A percentile compares a stretch with the other conserved stretches of the same genome.
phyloP scores from a whole-genome alignment of 2,888 invertebrate genomes.

The Agonum fuliginosum region DNA sequence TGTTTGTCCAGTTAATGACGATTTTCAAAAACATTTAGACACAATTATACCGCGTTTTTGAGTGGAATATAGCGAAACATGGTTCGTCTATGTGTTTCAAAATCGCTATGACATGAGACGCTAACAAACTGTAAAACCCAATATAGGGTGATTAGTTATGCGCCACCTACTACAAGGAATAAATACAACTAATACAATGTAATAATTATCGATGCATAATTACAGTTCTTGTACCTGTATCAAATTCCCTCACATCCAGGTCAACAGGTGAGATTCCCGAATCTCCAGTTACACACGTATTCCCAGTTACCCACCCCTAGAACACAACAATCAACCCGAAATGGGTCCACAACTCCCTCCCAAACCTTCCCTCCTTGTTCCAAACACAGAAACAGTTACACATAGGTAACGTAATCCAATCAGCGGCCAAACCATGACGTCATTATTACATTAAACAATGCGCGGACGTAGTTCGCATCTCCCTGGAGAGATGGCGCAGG shows the following conservation, averaged over 20 bases:
- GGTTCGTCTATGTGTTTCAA: too few species aligned
- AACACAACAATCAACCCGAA: slow-evolving; percentile 1
- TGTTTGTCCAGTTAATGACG: too few species aligned
- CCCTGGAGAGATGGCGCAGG: slow-evolving; percentile 5
- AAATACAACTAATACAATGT: too few species aligned
- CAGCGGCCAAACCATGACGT: slow-evolving; percentile 47
- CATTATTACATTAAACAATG: slow-evolving; percentile 48
- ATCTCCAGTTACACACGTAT: slow-evolving; percentile 2
- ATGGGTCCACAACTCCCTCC: not conserved
- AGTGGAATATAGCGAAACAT: too few species aligned
- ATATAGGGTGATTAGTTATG: too few species aligned
- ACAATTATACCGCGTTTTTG: too few species aligned
- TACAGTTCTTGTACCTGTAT: too few species aligned
- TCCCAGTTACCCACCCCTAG: not conserved
- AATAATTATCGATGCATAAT: too few species aligned
- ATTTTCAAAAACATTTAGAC: too few species aligned
- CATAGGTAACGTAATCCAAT: slow-evolving; percentile 43
- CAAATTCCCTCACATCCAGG: not conserved
- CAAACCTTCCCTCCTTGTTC: not conserved
- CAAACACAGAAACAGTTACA: slow-evolving; percentile 32
- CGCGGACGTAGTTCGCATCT: slow-evolving; percentile 7
- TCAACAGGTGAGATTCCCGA: slow-evolving; percentile 10
- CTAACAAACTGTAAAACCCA: too few species aligned
- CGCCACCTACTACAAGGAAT: too few species aligned
- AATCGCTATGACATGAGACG: too few species aligned